Conservation (phyloP, 2,888 invertebrate species). For the Nephrotoma flavescens region DNA sequence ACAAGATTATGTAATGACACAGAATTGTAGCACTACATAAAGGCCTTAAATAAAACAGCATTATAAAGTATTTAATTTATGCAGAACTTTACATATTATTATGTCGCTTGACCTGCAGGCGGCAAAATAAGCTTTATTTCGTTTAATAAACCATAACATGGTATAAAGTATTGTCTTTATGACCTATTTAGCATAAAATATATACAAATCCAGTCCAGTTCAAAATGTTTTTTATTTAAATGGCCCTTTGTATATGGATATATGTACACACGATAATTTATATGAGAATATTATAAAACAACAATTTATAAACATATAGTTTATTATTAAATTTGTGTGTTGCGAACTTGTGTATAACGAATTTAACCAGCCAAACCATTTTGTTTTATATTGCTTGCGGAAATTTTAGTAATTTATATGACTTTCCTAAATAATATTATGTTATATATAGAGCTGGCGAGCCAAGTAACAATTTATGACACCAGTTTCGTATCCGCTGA, state of each 20-base stretch:
- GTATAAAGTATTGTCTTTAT: background rate
- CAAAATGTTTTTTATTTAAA: background rate
- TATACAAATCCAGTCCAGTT: background rate
- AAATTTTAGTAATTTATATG: background rate
- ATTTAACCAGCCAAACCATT: background rate
- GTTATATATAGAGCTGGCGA: too few species aligned
- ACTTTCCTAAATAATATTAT: too few species aligned
- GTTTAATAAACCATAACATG: too few species aligned
- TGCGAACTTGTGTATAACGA: too few species aligned
- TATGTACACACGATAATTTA: background rate
- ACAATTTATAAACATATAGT: background rate
- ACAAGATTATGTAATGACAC: too few species aligned
- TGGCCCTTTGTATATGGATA: background rate
- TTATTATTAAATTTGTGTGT: background rate
- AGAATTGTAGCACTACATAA: background rate
- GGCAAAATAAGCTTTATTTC: background rate
- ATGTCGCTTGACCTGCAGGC: background rate
- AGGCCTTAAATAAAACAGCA: background rate
- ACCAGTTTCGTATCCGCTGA: too few species aligned
- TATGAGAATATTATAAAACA: background rate
- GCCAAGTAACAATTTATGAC: too few species aligned
- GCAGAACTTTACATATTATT: background rate
- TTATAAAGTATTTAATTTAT: background rate
- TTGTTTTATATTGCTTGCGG: background rate
- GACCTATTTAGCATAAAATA: background rate